Evolutionary conservation across 1,140 invertebrate species (phyloP).

Genomic region (Drosophila miranda): DNA sequence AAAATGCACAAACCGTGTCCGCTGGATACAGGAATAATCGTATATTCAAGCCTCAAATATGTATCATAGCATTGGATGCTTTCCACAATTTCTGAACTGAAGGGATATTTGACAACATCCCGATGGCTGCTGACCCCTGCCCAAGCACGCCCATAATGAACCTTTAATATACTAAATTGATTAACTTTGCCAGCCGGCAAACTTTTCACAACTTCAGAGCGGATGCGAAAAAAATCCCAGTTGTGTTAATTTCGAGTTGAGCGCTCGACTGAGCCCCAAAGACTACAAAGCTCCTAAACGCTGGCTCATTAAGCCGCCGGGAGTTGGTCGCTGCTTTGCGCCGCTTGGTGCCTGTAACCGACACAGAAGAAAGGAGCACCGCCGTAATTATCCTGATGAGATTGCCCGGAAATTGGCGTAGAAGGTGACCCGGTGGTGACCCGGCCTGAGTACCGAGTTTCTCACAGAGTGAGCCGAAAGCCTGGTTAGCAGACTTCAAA

Average conservation of each 20-base stretch:
- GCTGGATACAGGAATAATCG: too few species aligned
- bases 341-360: not conserved
- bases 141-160: constrained; percentile 58
- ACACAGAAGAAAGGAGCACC: constrained; percentile 8
- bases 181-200: constrained; percentile 69
- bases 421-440: constrained; percentile 48
- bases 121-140: constrained; percentile 1
- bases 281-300: constrained; percentile 57
- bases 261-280: constrained; percentile 50
- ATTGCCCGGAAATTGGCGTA: constrained; percentile 32
- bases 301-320: constrained; percentile 67
- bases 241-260: constrained; percentile 63
- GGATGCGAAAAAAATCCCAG: constrained; percentile 17
- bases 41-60: too few species aligned
- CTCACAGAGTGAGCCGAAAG: not conserved
- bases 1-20: too few species aligned
- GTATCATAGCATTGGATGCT: too few species aligned
- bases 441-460: not conserved
- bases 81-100: not conserved
- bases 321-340: constrained; percentile 15
- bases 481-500: constrained; percentile 43
- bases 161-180: constrained; percentile 69
- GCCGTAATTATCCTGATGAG: constrained; percentile 72
- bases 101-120: constrained; percentile 2
- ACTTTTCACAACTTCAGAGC: constrained; percentile 66